Conservation (phyloP, 1,140 invertebrate genomes). For the Antheraea mylitta region DNA sequence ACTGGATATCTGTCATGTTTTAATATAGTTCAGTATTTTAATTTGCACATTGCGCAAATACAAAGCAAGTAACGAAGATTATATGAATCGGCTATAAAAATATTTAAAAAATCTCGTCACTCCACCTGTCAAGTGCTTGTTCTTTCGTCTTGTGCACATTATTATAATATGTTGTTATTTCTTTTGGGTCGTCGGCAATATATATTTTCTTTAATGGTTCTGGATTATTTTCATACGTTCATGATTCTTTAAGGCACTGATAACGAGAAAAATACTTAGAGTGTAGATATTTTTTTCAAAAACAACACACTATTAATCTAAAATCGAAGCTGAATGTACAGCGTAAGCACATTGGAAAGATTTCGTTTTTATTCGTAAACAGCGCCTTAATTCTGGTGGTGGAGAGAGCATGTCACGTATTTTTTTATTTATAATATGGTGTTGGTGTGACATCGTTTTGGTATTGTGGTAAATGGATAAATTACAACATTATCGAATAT, state of each 20-base stretch:
- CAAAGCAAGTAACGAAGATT: too few relatives aligned
- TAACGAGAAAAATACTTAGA: neutral
- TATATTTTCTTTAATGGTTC: slow-evolving; percentile 38
- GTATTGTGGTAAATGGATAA: neutral
- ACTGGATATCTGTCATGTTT: too few relatives aligned
- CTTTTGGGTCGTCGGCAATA: slow-evolving; percentile 46
- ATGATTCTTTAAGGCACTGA: neutral
- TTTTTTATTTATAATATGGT: slow-evolving; percentile 43
- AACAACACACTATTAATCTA: too few relatives aligned
- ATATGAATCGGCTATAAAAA: too few relatives aligned
- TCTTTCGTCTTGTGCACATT: slow-evolving; percentile 60
- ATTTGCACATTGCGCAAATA: too few relatives aligned
- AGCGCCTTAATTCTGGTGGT: slow-evolving; percentile 26
- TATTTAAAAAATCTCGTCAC: slow-evolving; percentile 1
- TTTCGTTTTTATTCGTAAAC: slow-evolving; percentile 9
- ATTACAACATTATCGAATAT: neutral
- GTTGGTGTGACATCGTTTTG: slow-evolving; percentile 69
- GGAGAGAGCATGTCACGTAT: slow-evolving; percentile 40
- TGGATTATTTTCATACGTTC: slow-evolving; percentile 30
- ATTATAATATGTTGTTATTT: slow-evolving; percentile 18
- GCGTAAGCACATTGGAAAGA: neutral
- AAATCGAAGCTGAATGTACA: too few relatives aligned
- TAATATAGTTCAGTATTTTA: too few relatives aligned
- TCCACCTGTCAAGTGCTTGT: slow-evolving; percentile 26
- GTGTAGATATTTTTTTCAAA: too few relatives aligned